Evolutionary conservation across 2,113 vertebrate species (phyloP).

Genomic region (Lichenostomus cassidix): DNA sequence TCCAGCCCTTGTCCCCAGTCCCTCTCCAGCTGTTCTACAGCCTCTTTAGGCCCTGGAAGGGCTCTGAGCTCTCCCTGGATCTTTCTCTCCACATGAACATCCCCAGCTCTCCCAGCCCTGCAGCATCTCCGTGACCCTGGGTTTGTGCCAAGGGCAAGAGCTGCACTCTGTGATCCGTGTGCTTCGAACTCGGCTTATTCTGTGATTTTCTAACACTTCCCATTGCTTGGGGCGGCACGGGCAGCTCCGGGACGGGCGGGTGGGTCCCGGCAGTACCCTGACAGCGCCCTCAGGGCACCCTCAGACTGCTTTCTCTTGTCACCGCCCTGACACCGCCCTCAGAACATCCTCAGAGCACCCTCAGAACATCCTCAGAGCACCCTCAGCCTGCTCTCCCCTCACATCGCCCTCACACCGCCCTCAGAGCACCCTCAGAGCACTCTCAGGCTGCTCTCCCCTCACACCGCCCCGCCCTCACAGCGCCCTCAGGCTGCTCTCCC

Average conservation of each 20-base stretch:
- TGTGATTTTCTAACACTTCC: not conserved
- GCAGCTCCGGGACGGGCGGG: not conserved
- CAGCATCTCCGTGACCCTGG: not conserved
- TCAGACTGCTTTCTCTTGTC: too few relatives aligned
- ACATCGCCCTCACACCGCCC: too few relatives aligned
- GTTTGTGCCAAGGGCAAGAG: not conserved
- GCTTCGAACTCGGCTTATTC: too few relatives aligned
- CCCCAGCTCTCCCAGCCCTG: not conserved
- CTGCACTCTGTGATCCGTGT: not conserved
- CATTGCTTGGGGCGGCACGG: not conserved
- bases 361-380: too few relatives aligned
- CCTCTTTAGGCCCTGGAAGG: not conserved
- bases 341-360: too few relatives aligned
- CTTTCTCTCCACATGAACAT: not conserved
- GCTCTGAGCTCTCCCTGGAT: not conserved
- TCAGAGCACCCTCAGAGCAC: too few relatives aligned
- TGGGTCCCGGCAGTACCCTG: not conserved
- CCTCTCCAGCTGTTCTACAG: not conserved
- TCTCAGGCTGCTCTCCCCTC: too few relatives aligned
- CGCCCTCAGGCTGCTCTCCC: too few relatives aligned
- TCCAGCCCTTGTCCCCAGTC: not conserved
- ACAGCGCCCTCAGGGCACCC: too few relatives aligned
- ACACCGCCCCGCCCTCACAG: too few relatives aligned
- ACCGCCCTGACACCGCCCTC: too few relatives aligned
- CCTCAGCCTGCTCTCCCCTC: too few relatives aligned